phyloP scores from a whole-genome alignment of 1,140 invertebrate species.

The Acromyrmex heyeri region DNA sequence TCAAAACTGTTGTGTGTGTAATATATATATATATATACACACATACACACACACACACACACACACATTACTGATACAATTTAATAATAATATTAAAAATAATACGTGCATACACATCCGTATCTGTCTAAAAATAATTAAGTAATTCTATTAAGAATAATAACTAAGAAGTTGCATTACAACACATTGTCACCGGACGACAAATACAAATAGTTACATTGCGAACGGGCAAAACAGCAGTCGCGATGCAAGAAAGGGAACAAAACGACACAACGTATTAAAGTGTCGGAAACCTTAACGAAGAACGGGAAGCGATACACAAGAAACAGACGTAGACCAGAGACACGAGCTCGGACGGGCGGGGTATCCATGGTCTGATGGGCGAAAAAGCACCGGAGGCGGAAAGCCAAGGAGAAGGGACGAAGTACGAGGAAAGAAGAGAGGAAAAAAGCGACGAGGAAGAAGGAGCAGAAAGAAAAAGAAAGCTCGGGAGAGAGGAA shows the following conservation, averaged over 20 bases:
- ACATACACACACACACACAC: no score
- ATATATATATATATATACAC: no score
- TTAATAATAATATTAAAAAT: background rate
- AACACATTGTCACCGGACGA: slow-evolving; percentile 60
- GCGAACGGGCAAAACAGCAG: slow-evolving; percentile 31
- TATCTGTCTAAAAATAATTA: slow-evolving; percentile 12
- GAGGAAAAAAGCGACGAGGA: background rate
- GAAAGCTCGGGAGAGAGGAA: background rate
- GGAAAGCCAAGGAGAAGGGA: slow-evolving; percentile 33
- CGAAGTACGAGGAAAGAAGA: slow-evolving; percentile 27
- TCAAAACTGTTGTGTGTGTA: no score
- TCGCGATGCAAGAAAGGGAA: slow-evolving; percentile 25
- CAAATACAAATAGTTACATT: slow-evolving; percentile 44
- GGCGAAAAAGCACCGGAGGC: slow-evolving; percentile 41
- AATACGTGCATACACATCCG: background rate
- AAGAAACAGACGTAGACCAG: slow-evolving; percentile 50
- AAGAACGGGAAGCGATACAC: slow-evolving; percentile 59
- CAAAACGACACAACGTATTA: slow-evolving; percentile 60
- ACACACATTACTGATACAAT: background rate
- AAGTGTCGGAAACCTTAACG: slow-evolving; percentile 60
- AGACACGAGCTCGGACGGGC: slow-evolving; percentile 18
- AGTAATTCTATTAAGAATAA: slow-evolving; percentile 4
- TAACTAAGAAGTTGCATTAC: slow-evolving; percentile 30
- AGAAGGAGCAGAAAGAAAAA: slow-evolving; percentile 22
- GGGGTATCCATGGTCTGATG: slow-evolving; percentile 31